phyloP scores from a whole-genome alignment of 2,888 invertebrate species.

The Cactoblastis cactorum region DNA sequence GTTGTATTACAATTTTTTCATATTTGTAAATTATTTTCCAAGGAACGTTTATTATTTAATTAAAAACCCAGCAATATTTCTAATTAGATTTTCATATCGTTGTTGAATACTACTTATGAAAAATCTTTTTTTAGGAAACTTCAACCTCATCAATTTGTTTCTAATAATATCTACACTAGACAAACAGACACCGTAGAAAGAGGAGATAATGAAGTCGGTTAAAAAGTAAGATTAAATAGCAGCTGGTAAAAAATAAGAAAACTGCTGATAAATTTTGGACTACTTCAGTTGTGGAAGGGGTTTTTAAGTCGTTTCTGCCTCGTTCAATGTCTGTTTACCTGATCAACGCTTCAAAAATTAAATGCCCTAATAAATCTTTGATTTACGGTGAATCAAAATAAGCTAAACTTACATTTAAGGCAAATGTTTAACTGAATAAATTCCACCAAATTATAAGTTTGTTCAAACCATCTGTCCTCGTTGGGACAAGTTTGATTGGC shows the following conservation, averaged over 20 bases:
- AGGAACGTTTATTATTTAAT: too few relatives aligned
- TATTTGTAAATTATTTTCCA: too few relatives aligned
- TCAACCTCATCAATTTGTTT: not conserved
- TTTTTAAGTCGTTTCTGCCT: constrained; percentile 1
- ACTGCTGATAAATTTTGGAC: constrained; percentile 11
- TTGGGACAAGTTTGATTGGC: constrained; percentile 52
- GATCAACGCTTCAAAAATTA: not conserved
- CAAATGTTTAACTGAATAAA: constrained; percentile 1
- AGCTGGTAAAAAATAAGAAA: constrained; percentile 22
- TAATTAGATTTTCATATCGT: too few relatives aligned
- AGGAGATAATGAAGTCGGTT: too few relatives aligned
- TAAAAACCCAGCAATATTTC: too few relatives aligned
- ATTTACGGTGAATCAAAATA: too few relatives aligned
- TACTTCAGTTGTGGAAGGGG: not conserved
- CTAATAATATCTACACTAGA: constrained; percentile 13
- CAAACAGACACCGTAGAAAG: constrained; percentile 19
- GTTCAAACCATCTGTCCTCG: not conserved
- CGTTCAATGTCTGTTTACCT: not conserved
- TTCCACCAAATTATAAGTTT: constrained; percentile 9
- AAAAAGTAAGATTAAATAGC: constrained; percentile 22
- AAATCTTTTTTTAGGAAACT: too few relatives aligned
- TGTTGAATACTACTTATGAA: too few relatives aligned
- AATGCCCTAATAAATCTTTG: too few relatives aligned
- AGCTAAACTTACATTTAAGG: not conserved
- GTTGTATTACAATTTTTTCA: too few relatives aligned